Percentiles rank a stretch among this genome's conserved stretches.
Evolutionary conservation across 2,888 invertebrate species (phyloP).

Genomic region (Sipha maydis): DNA sequence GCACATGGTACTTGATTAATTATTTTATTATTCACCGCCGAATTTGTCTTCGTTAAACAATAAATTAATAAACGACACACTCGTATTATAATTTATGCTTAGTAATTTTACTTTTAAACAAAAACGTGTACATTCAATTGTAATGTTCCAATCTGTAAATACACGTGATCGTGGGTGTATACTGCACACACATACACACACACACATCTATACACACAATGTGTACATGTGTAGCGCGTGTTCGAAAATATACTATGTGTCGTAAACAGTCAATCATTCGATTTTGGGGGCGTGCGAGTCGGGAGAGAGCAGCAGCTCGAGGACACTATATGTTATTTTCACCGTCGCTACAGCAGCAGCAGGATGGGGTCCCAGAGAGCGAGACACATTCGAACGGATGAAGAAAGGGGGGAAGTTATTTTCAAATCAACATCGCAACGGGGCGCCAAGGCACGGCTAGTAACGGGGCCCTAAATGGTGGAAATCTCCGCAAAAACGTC

Average conservation of each 20-base stretch:
- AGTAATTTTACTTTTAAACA: conserved; percentile 32
- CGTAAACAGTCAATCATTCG: conserved; percentile 61
- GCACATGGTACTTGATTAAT: not conserved
- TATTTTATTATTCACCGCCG: not conserved
- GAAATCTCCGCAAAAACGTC: conserved; percentile 55
- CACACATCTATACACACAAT: not conserved
- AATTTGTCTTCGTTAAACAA: not conserved
- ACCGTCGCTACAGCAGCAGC: not conserved
- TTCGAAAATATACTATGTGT: conserved; percentile 36
- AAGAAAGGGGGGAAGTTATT: conserved; percentile 49
- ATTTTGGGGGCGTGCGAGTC: conserved; percentile 51
- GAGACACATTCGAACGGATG: conserved; percentile 13
- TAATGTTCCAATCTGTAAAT: not conserved
- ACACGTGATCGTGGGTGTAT: not conserved
- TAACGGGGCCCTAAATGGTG: conserved; percentile 36
- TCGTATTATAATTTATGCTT: not conserved
- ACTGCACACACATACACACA: not conserved
- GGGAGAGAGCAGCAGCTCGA: conserved; percentile 11
- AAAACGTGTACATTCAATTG: conserved; percentile 7
- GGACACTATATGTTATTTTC: conserved; percentile 60
- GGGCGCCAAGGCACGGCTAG: conserved; percentile 54
- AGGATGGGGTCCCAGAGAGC: conserved; percentile 11
- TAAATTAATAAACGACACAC: not conserved
- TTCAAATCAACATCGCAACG: conserved; percentile 60
- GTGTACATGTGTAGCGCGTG: not conserved